These are phyloP conservation scores for Umimayanthus chanpuru DNA, from an alignment of 92 coral and sea anemone species.

Conservation along the genomic window DNA sequence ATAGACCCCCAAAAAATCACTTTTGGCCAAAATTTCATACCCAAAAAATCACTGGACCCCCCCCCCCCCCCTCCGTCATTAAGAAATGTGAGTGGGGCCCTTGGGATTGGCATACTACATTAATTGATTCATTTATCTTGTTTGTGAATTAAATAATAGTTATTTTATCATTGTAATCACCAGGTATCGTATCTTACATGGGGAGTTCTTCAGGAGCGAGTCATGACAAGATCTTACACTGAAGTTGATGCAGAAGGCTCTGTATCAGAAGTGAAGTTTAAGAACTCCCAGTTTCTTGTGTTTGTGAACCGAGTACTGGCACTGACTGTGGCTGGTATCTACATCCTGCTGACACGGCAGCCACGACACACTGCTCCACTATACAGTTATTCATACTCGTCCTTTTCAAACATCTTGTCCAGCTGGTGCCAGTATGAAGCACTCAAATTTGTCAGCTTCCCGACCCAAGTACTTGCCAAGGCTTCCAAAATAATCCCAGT, in stretches of 20 bases:
- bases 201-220: slow-evolving; percentile 96
- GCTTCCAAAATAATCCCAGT: slow-evolving; percentile 99
- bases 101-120: too few relatives aligned
- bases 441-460: slow-evolving; percentile 92
- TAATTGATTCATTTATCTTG: too few relatives aligned
- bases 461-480: slow-evolving; percentile 92
- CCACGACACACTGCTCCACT: slow-evolving; percentile 92
- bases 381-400: slow-evolving; percentile 90
- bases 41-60: too few relatives aligned
- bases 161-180: background rate
- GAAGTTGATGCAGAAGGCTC: slow-evolving; percentile 79
- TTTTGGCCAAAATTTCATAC: too few relatives aligned
- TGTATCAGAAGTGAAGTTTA: slow-evolving; percentile 65
- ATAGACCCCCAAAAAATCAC: too few relatives aligned
- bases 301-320: slow-evolving; percentile 92
- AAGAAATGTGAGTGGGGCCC: too few relatives aligned
- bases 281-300: slow-evolving; percentile 91
- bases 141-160: too few relatives aligned
- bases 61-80: too few relatives aligned
- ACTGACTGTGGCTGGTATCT: slow-evolving; percentile 68
- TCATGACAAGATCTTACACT: slow-evolving; percentile 78
- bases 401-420: slow-evolving; percentile 94
- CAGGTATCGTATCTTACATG: slow-evolving; percentile 84
- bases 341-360: slow-evolving; percentile 73
- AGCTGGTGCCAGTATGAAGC: slow-evolving; percentile 99